Conservation (phyloP, 2,113 vertebrate species). For the Atrichornis clamosus region DNA sequence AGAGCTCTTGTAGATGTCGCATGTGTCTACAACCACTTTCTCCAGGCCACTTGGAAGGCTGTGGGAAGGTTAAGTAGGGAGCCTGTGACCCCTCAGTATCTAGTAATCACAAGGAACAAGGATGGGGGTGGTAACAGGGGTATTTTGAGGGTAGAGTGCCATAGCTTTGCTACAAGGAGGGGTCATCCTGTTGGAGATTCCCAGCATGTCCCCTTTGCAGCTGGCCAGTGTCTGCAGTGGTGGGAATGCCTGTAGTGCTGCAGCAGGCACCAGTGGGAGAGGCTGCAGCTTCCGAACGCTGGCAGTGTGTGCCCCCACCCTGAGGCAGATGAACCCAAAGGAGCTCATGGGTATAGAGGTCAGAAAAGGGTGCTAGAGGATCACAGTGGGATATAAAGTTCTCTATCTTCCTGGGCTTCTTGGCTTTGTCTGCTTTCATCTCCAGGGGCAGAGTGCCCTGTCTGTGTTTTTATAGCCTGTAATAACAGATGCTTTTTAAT, state of each 20-base stretch:
- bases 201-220: neutral
- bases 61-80: neutral
- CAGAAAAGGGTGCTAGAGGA: neutral
- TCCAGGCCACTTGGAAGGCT: neutral
- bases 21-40: neutral
- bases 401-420: neutral
- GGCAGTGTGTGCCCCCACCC: neutral
- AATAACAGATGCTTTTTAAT: conserved; percentile 33
- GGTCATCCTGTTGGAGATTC: neutral
- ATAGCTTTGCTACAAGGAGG: neutral
- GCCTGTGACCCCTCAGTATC: neutral
- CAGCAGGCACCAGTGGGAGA: neutral
- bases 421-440: conserved; percentile 2
- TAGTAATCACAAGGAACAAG: neutral
- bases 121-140: neutral
- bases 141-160: neutral
- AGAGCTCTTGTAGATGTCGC: neutral
- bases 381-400: neutral
- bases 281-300: neutral
- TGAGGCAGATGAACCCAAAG: neutral
- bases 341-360: neutral
- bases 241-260: neutral
- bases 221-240: neutral
- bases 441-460: neutral
- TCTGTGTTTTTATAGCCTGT: conserved; percentile 31